Percentiles rank a stretch among this genome's conserved stretches.
phyloP scores from a whole-genome alignment of 2,888 invertebrate species.

The Cephus nigrinus region DNA sequence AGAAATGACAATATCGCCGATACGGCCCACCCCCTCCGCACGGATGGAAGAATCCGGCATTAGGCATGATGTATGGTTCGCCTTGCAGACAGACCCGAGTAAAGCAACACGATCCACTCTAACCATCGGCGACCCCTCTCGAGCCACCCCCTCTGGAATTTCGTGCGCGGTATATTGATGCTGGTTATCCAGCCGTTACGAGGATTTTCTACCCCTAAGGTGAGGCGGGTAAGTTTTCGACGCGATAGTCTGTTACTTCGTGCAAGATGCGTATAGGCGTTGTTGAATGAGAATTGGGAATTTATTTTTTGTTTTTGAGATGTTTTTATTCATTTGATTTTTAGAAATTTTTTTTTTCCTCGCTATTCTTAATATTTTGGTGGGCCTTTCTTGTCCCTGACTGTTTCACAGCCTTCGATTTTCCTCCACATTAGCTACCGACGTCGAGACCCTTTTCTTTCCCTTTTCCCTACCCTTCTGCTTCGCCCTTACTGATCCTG shows the following conservation, averaged over 20 bases:
- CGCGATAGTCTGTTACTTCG: no score
- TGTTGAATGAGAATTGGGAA: no score
- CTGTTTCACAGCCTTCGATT: constrained; percentile 42
- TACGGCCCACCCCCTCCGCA: constrained; percentile 7
- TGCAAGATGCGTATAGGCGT: no score
- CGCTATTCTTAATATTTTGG: not conserved
- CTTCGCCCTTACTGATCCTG: constrained; percentile 15
- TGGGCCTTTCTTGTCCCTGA: constrained; percentile 24
- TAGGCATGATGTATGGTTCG: constrained; percentile 62
- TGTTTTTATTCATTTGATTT: no score
- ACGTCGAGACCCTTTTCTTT: constrained; percentile 21
- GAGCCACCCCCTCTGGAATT: constrained; percentile 41
- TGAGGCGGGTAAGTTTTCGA: no score
- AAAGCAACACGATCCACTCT: constrained; percentile 50
- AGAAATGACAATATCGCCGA: constrained; percentile 5
- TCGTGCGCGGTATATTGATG: constrained; percentile 65
- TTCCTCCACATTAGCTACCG: constrained; percentile 41
- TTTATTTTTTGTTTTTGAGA: no score
- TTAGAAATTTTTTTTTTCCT: no score
- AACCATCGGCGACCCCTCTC: constrained; percentile 20
- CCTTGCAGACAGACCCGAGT: constrained; percentile 53
- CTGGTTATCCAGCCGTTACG: constrained; percentile 35
- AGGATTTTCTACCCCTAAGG: no score
- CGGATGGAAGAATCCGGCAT: constrained; percentile 51
- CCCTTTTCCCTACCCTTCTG: constrained; percentile 5